phyloP scores from a whole-genome alignment of 2,113 vertebrate genomes.

The Shinisaurus crocodilurus region DNA sequence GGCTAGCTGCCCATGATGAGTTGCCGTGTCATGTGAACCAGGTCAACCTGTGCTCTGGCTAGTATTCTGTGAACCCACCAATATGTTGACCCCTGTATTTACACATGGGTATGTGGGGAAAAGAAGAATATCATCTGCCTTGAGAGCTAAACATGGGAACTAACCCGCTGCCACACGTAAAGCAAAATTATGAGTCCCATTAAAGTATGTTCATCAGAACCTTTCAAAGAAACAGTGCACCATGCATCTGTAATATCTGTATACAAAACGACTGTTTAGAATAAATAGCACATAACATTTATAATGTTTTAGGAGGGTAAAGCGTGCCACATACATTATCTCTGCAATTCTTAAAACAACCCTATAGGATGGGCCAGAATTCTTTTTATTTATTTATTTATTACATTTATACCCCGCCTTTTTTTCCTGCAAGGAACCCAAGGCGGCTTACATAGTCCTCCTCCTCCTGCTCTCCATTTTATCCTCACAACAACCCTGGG shows the following conservation, averaged over 20 bases:
- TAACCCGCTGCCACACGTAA: not conserved
- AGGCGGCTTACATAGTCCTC: too few species aligned
- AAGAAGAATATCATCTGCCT: not conserved
- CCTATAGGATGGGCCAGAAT: not conserved
- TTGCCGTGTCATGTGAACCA: too few species aligned
- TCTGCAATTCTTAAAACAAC: not conserved
- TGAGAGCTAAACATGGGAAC: not conserved
- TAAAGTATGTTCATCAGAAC: not conserved
- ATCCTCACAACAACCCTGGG: too few species aligned
- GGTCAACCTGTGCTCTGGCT: too few species aligned
- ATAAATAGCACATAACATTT: not conserved
- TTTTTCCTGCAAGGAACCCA: too few species aligned
- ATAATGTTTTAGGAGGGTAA: not conserved
- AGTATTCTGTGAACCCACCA: not conserved
- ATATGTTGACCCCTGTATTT: not conserved
- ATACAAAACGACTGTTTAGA: not conserved
- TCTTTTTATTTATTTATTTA: too few species aligned
- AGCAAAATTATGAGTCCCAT: not conserved
- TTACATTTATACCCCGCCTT: too few species aligned
- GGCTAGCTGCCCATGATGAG: too few species aligned
- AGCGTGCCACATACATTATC: not conserved
- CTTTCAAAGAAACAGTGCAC: not conserved
- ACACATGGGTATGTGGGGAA: not conserved
- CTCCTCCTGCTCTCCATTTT: too few species aligned
- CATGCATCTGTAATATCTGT: not conserved